phyloP scores from a whole-genome alignment of 2,888 invertebrate species.

The Parnassius smintheus region DNA sequence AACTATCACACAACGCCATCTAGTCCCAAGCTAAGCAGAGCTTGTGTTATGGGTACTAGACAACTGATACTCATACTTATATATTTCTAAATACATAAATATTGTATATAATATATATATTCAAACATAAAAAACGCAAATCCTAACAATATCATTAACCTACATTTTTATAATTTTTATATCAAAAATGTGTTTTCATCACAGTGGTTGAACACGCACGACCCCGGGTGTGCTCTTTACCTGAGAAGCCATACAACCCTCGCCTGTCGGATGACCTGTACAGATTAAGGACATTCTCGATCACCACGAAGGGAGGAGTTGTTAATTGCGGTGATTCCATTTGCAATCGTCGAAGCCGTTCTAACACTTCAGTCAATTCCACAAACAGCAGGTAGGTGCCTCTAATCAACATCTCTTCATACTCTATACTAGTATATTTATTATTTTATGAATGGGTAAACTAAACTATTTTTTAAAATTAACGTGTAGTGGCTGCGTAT shows the following conservation, averaged over 20 bases:
- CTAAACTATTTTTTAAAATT: too few relatives aligned
- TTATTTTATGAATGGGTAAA: too few relatives aligned
- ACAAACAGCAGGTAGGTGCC: slow-evolving; percentile 86
- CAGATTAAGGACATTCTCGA: slow-evolving; percentile 91
- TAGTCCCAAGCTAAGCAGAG: too few relatives aligned
- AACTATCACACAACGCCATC: too few relatives aligned
- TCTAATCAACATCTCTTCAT: background rate
- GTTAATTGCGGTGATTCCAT: slow-evolving; percentile 95
- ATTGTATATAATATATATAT: too few relatives aligned
- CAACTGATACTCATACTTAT: too few relatives aligned
- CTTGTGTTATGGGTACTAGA: too few relatives aligned
- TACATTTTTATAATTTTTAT: slow-evolving; percentile 5
- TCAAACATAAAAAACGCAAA: too few relatives aligned
- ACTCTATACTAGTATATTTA: too few relatives aligned
- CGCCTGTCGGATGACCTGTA: slow-evolving; percentile 91
- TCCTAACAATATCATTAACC: slow-evolving; percentile 33
- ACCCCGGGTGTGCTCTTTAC: slow-evolving; percentile 91
- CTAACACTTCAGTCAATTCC: slow-evolving; percentile 93
- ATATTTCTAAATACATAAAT: too few relatives aligned
- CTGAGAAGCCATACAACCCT: slow-evolving; percentile 93
- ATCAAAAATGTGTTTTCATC: background rate
- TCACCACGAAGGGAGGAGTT: slow-evolving; percentile 92
- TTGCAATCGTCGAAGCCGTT: slow-evolving; percentile 90
- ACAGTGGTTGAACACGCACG: slow-evolving; percentile 91
- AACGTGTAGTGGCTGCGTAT: too few relatives aligned